Base-by-base conservation (phyloP, 2,113 vertebrate genomes). In the Anguilla rostrata region DNA sequence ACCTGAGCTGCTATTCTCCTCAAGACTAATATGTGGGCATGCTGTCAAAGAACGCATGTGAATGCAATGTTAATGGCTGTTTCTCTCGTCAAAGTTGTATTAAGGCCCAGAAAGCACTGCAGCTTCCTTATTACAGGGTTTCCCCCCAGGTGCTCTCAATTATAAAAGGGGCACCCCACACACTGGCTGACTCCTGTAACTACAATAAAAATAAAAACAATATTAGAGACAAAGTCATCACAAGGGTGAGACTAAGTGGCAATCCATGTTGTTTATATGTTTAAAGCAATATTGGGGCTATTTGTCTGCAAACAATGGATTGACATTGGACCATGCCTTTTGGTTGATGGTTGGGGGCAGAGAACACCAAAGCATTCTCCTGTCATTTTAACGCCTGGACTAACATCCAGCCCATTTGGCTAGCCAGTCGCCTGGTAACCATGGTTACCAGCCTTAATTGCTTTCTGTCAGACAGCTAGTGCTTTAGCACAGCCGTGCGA, bases 251-350 rank as follows among this genome's bases (percentile, higher is more conserved):
- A 90, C 93, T 84, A 88, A 89, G 93, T 95, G 92, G 94, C 92
- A 93, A 94, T 94, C 91, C 93, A 22, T 92, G 93, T 94, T 94
- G 88, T 92, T 93, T 93, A 90, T 94, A 92, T 90, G 89, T 92
- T 88, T 86, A 87, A 91, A 92, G 93, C 91, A 92, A 91, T 81
- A 43, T 26, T 82, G 43, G 60, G 75, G 57, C 29, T 83, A 53
- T 86, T 83, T 78, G 80, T 87, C 80, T 85, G 60, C 26, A 89
- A 88, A 88, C 84, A 89, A 41, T 81, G 86, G 56, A 85, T 87
- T 85, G 87, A 83, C 87, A 83, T 46, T 41, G 78, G 83, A 75
- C 75, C 16, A 41, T 63, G 75, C 91, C 91, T 91, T 92, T 91
- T 91, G 91, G 89, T 78, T 39, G 34, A 39, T 39, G 78, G 39